Conservation (phyloP, 2,888 invertebrate genomes). For the Dione juno region DNA sequence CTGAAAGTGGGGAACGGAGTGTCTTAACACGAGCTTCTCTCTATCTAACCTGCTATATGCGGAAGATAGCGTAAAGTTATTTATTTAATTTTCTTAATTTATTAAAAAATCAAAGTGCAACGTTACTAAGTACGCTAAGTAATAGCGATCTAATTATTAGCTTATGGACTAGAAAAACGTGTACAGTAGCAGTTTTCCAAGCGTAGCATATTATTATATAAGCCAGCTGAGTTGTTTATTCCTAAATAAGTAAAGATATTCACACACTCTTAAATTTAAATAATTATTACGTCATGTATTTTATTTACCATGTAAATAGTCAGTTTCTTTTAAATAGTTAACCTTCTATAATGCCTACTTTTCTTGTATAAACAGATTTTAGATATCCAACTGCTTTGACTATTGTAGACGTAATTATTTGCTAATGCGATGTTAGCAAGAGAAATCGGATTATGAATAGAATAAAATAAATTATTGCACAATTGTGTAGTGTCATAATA, state of each 20-base stretch:
- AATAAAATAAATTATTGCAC: slow-evolving; percentile 1
- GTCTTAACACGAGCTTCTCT: too few relatives aligned
- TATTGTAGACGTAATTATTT: slow-evolving; percentile 6
- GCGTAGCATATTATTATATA: not conserved
- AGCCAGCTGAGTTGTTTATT: not conserved
- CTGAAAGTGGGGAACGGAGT: too few relatives aligned
- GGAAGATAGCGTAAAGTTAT: too few relatives aligned
- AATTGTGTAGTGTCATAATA: slow-evolving; percentile 12
- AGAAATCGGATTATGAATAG: slow-evolving; percentile 20
- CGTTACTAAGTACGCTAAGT: too few relatives aligned
- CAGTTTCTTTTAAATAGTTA: not conserved
- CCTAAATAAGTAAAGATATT: not conserved
- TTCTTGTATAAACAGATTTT: not conserved
- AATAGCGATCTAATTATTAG: too few relatives aligned
- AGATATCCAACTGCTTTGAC: not conserved
- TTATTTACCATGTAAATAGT: not conserved
- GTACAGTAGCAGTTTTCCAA: not conserved
- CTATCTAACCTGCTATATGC: too few relatives aligned
- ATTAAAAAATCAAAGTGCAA: too few relatives aligned
- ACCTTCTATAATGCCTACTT: not conserved
- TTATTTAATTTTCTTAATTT: too few relatives aligned
- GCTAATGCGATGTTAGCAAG: not conserved
- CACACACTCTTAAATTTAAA: not conserved
- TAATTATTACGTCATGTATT: not conserved
- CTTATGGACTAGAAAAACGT: not conserved